Percentiles rank a stretch among this genome's conserved stretches.
Conservation (phyloP, 2,113 vertebrate species). For the Castor canadensis region DNA sequence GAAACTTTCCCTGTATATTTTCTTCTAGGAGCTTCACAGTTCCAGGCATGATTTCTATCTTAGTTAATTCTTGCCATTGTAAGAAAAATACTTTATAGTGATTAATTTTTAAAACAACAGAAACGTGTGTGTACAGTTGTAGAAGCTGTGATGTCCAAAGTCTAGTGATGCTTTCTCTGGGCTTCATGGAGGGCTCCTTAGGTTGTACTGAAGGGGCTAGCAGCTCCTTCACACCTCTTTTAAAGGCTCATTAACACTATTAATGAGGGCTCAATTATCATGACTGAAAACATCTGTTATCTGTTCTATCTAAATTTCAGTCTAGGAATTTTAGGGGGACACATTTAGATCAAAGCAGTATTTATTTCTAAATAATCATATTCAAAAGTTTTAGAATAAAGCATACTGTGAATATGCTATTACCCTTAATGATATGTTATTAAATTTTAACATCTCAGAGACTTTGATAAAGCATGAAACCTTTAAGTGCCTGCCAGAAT, state of each 20-base stretch:
- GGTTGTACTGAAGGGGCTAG: not conserved
- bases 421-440: not conserved
- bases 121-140: not conserved
- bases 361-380: not conserved
- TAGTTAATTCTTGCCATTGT: not conserved
- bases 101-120: not conserved
- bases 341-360: not conserved
- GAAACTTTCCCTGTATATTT: not conserved
- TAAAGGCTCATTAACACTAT: not conserved
- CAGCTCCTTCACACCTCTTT: not conserved
- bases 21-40: not conserved
- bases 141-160: not conserved
- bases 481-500: not conserved
- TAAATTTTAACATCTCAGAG: constrained; percentile 27
- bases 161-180: not conserved
- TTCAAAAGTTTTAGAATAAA: not conserved
- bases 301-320: not conserved
- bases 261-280: not conserved
- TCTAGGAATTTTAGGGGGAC: not conserved
- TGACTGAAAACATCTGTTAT: not conserved
- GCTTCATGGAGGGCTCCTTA: accelerated
- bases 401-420: not conserved
- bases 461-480: constrained; percentile 4
- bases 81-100: not conserved
- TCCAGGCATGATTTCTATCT: not conserved